Base-by-base conservation (phyloP, 2,113 vertebrate species). In the Callaeas wilsoni region DNA sequence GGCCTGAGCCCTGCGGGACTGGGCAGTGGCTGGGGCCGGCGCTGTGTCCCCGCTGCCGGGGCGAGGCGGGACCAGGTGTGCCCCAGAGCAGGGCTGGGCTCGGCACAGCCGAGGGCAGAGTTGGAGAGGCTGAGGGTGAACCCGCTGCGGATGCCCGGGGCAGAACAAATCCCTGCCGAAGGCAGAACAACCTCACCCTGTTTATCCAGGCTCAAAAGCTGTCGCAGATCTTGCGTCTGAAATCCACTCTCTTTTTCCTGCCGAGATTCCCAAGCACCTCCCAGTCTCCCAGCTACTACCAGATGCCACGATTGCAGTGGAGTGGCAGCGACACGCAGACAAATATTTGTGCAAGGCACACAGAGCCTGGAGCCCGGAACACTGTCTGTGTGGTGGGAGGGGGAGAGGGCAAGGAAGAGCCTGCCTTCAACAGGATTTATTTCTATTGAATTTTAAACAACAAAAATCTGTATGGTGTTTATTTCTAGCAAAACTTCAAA, bases 311-410 rank as follows among this genome's bases (percentile, higher is more conserved):
- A 90, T 86, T 77, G 90, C 90, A 55, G 84, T 9, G 87, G 82
- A 90, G 96, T 44, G 93, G 94, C 94, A 91, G 96, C 37, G 0
- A 86, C 16, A 9, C 78, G 37, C 85, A 92, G 94, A 84, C 93
- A 96, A 96, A 96, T 96, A 96, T 96, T 97, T 97, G 96, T 92
- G 93, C 79, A 94, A 87, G 80, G 95, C 78, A 78, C 7, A 86
- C 46, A 63, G 90, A 93, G 82, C 74, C 84, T 57, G 32, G 89
- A 35, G 91, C n/a, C 75, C 83, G 84, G 87, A 88, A 68, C 64
- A 3, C 5, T 50, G 50, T 77, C 74, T 95, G 44, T 14, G 44
- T 25, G 75, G 4, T 13, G 75, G 64, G 33, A 94, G 82, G 78
- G 65, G 77, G 84, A 75, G 50, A 80, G 55, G 57, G 67, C n/a